A percentile compares a stretch with the other conserved stretches of the same genome.
Evolutionary conservation across 2,797 vertebrate species (phyloP).

Genomic region (Cyclopterus lumpus): DNA sequence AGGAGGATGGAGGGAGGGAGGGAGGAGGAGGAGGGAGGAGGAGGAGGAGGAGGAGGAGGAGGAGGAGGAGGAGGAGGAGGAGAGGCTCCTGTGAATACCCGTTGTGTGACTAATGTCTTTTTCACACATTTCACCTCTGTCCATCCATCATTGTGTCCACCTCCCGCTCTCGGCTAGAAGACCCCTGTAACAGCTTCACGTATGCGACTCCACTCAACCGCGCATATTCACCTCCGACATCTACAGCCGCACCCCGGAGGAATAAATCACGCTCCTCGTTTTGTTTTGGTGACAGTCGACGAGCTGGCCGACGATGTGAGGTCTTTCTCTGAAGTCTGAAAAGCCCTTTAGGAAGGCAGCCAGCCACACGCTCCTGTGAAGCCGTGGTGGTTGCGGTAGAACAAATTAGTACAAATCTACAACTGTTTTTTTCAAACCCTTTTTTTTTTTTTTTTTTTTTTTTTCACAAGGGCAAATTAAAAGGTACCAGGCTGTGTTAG

Average conservation of each 20-base stretch:
- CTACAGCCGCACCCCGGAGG: background rate
- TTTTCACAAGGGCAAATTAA: slow-evolving; percentile 28
- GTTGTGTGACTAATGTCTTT: slow-evolving; percentile 82
- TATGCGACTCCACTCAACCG: background rate
- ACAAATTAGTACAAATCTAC: background rate
- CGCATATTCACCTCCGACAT: background rate
- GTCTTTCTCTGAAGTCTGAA: background rate
- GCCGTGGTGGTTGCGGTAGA: no score
- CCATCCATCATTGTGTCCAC: slow-evolving; percentile 76
- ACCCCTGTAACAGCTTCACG: slow-evolving; percentile 30
- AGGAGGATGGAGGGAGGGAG: slow-evolving; percentile 17
- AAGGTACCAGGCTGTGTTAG: slow-evolving; percentile 7
- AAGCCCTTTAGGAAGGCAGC: background rate
- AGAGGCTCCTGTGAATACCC: slow-evolving; percentile 61
- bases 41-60: slow-evolving; percentile 32
- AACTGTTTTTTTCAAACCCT: background rate
- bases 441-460: background rate
- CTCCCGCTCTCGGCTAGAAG: slow-evolving; percentile 39
- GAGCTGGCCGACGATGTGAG: background rate
- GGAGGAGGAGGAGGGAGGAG: slow-evolving; percentile 16
- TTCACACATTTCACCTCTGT: slow-evolving; percentile 79
- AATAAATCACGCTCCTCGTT: slow-evolving; percentile 10
- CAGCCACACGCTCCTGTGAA: background rate
- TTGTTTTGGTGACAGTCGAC: background rate
- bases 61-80: slow-evolving; percentile 21